Evolutionary conservation across 2,797 vertebrate species (phyloP), one percentile per base, ranked within the genome.

Genomic region (Eospalax fontanierii): DNA sequence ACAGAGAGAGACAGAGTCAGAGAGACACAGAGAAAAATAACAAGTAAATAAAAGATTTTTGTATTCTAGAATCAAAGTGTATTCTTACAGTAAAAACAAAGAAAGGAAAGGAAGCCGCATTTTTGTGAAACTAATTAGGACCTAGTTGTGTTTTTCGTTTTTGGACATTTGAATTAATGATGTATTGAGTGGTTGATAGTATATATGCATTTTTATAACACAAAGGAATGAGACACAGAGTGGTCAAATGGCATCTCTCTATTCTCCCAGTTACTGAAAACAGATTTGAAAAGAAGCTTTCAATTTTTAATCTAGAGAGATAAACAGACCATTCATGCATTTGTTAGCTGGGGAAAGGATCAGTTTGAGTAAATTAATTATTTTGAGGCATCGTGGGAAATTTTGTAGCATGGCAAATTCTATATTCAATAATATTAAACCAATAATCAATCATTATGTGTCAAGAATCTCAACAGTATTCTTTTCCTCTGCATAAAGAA

Each of bases 221-320:
- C 18, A 91, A 40, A 50, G 87, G 78, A 78, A 15, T 33, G 80
- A 95, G 59, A 87, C 33, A 80, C 11, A 91, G 19, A 59, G 79
- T 92, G 18, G 30, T 35, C 35, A 88, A 93, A 43, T 66, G 15
- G 59, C 61, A 83, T 40, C 38, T 74, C 35, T 14, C 35, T 84
- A 43, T 57, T 38, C 35, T 93, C 33, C 54, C 28, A 50, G 18
- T 50, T 68, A 93, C 28, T 68, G 38, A 30, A n/a, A 1, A 90
- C 40, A 83, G 93, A 79, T 73, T 74, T 63, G 74, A 87, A 93
- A 38, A 14, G 33, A 73, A n/a, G 28, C 82, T 40, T 87, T 19
- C 61, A 84, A 71, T 87, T 95, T 91, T 35, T 66, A 95, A 85
- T 9, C 35, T 75, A 90, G 15, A 40, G 30, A 91, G 93, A 66